phyloP scores from a whole-genome alignment of 30 jellyfish, hydroid and myxozoan genomes.

The Pseudorhiza aurosa region DNA sequence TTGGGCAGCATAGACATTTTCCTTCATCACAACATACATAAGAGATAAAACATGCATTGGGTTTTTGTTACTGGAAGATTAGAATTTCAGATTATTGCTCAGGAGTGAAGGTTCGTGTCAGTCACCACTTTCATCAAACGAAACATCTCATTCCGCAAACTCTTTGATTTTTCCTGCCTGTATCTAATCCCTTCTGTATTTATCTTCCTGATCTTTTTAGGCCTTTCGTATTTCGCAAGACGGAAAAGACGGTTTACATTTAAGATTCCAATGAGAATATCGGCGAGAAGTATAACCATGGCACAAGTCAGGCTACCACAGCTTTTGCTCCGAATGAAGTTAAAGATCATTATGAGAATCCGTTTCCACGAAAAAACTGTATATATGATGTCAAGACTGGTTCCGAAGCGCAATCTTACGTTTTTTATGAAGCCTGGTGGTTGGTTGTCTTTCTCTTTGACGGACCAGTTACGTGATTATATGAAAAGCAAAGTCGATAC shows the following conservation, averaged over 20 bases:
- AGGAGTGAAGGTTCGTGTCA: no score
- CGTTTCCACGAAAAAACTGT: neutral
- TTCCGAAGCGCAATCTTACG: neutral
- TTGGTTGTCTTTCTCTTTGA: neutral
- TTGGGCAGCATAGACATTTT: no score
- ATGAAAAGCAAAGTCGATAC: neutral
- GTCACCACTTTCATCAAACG: no score
- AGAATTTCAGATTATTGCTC: no score
- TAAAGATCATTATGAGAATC: neutral
- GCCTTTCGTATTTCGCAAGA: neutral
- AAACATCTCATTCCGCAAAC: no score
- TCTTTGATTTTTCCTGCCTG: no score
- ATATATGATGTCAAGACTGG: neutral
- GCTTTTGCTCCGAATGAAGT: neutral
- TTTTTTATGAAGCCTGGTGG: neutral
- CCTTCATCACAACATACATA: no score
- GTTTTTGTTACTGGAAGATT: no score
- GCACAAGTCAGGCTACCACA: conserved; percentile 14
- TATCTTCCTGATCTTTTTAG: neutral
- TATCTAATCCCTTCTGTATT: no score
- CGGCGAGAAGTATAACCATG: neutral
- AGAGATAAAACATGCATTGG: no score
- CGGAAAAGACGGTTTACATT: neutral
- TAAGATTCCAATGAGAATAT: neutral
- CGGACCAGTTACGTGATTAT: neutral